Evolutionary conservation across 1,140 invertebrate species (phyloP).

Genomic region (Odontomachus brunneus): DNA sequence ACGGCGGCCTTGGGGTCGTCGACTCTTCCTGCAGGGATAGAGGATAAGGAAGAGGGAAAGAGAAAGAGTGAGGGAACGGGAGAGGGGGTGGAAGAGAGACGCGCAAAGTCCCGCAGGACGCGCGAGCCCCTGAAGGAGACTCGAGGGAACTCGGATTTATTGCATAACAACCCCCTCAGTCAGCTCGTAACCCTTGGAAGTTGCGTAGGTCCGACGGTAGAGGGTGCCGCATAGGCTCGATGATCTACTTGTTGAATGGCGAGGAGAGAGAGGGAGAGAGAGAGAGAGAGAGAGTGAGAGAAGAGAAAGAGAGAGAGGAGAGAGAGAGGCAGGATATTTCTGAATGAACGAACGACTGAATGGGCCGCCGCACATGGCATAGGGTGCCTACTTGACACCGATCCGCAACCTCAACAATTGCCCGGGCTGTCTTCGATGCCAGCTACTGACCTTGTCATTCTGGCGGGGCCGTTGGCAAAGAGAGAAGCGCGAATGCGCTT

Average conservation of each 20-base stretch:
- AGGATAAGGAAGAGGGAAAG: neutral
- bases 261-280: constrained; percentile 62
- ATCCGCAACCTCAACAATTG: constrained; percentile 76
- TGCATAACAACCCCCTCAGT: constrained; percentile 74
- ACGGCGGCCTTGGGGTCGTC: constrained; percentile 49
- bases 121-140: constrained; percentile 68
- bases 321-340: constrained; percentile 73
- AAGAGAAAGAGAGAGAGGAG: constrained; percentile 41
- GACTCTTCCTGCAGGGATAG: constrained; percentile 40
- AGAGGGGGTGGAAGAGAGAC: constrained; percentile 15
- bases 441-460: constrained; percentile 56
- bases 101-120: constrained; percentile 53
- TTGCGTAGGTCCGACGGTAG: constrained; percentile 77
- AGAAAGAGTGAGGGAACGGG: constrained; percentile 8
- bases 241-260: constrained; percentile 78
- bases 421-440: constrained; percentile 64
- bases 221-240: constrained; percentile 77
- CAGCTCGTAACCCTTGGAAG: constrained; percentile 75
- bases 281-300: constrained; percentile 2
- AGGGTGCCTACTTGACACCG: constrained; percentile 78
- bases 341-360: constrained; percentile 78
- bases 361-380: constrained; percentile 75
- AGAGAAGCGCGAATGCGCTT: constrained; percentile 23
- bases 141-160: constrained; percentile 74
- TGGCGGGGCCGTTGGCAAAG: constrained; percentile 19